Conservation (phyloP, 2,797 vertebrate genomes). For the Petrocephalus schoutedeni region DNA sequence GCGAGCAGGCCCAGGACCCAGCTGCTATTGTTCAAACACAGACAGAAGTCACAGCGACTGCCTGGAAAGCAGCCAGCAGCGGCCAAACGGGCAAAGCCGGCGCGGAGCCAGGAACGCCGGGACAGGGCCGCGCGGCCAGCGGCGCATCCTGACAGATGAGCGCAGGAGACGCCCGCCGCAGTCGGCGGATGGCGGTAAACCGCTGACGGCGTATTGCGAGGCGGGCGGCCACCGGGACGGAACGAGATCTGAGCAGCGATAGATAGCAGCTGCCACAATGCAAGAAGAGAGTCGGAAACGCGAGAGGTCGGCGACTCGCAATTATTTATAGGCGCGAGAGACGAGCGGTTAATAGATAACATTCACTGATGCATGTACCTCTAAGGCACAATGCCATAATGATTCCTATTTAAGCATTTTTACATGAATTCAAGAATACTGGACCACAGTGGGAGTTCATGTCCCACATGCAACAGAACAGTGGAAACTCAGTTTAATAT, state of each 20-base stretch:
- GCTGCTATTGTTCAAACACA: constrained; percentile 43
- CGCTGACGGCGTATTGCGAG: background rate
- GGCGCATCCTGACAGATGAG: background rate
- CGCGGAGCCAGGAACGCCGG: no score
- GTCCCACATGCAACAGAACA: background rate
- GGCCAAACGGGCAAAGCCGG: background rate
- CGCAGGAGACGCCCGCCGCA: no score
- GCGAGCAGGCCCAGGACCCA: constrained; percentile 51
- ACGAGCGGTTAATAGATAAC: background rate
- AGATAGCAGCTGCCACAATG: background rate
- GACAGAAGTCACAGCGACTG: constrained; percentile 32
- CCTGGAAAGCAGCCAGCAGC: constrained; percentile 29
- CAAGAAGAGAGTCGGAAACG: background rate
- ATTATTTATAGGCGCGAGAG: background rate
- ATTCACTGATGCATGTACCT: background rate
- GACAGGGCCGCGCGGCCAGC: background rate
- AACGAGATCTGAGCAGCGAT: background rate
- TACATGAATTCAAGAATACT: background rate
- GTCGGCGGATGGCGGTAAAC: background rate
- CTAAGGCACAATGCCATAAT: background rate
- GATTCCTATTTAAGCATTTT: background rate
- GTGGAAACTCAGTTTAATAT: background rate
- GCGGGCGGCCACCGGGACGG: background rate
- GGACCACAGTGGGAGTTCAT: background rate
- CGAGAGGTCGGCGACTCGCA: background rate